A percentile compares a stretch with the other conserved stretches of the same genome.
Conservation (phyloP, 2,113 vertebrate genomes). For the Myotis davidii region DNA sequence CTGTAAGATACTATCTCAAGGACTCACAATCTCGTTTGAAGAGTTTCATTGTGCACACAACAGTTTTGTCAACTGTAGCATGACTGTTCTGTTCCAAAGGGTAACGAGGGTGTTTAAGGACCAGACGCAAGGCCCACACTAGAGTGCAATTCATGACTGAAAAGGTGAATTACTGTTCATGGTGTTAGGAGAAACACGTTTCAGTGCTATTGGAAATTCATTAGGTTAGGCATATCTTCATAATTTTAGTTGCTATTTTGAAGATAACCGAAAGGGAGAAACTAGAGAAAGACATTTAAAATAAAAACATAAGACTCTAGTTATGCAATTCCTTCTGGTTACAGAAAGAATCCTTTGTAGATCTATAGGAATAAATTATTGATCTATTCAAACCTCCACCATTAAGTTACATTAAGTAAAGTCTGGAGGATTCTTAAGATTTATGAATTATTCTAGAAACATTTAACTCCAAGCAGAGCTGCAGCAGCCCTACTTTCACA, state of each 20-base stretch:
- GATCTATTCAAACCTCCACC: not conserved
- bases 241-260: slow-evolving; percentile 44
- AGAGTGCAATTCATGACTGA: not conserved
- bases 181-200: not conserved
- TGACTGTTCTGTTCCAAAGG: not conserved
- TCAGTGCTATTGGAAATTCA: slow-evolving; percentile 16
- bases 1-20: not conserved
- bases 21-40: not conserved
- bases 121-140: not conserved
- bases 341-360: slow-evolving; percentile 26
- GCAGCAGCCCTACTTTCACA: not conserved
- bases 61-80: not conserved
- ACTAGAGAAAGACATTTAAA: slow-evolving; percentile 20
- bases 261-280: not conserved
- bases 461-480: not conserved
- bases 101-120: not conserved
- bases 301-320: not conserved
- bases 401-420: not conserved
- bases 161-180: not conserved
- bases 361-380: not conserved
- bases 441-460: not conserved
- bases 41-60: not conserved
- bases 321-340: slow-evolving; percentile 4
- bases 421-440: not conserved
- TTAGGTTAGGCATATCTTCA: not conserved